A percentile compares a stretch with the other conserved stretches of the same genome.
Conservation (phyloP, 1,140 invertebrate genomes). For the Brachionus manjavacas region DNA sequence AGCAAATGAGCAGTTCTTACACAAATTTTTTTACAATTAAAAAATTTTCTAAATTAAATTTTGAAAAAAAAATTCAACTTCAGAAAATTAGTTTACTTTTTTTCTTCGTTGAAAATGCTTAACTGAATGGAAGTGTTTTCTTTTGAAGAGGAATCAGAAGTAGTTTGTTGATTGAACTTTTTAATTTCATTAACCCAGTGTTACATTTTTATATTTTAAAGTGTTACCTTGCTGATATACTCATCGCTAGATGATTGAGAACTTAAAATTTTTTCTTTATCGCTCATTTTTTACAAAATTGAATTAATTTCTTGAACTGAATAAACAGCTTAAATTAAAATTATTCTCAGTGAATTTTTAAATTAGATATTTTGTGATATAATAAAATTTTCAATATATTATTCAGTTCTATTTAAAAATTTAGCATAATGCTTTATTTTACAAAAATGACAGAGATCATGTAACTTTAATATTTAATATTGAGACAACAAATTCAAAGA, state of each 20-base stretch:
- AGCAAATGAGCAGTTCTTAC: background rate
- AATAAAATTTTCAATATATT: background rate
- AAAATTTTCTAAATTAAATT: background rate
- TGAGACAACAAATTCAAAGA: background rate
- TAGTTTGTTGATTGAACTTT: background rate
- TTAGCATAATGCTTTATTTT: constrained; percentile 1
- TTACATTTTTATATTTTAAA: background rate
- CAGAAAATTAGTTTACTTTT: background rate
- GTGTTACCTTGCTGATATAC: background rate
- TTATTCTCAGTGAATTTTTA: background rate
- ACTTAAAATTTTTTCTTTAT: background rate
- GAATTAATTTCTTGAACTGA: background rate
- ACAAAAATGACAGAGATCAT: constrained; percentile 1
- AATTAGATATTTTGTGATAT: background rate
- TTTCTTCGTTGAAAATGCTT: background rate
- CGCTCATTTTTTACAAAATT: background rate
- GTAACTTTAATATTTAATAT: background rate
- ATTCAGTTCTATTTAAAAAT: background rate
- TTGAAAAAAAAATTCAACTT: background rate
- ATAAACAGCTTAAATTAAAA: background rate
- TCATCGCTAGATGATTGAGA: background rate
- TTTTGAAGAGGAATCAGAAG: background rate
- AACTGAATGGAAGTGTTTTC: background rate
- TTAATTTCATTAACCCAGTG: background rate
- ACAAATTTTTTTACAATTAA: constrained; percentile 7